Evolutionary conservation across 2,888 invertebrate genomes (phyloP), one percentile per base, ranked within the genome.

Genomic region (Abscondita cerata): DNA sequence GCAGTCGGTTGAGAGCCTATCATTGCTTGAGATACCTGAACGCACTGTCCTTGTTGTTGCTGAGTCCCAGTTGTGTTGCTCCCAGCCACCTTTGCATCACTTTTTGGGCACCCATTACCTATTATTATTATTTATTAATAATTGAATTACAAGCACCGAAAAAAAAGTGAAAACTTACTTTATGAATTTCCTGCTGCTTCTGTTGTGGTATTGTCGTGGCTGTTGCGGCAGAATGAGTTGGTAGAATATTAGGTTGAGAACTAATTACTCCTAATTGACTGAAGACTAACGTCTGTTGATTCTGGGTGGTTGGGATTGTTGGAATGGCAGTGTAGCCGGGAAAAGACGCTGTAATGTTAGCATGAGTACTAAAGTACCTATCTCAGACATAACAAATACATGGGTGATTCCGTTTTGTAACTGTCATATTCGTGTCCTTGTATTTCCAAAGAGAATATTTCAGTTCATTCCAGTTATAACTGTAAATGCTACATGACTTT

Each of bases 291-390:
- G 93, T 92, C 76, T 92, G 92, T 70, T 89, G 86, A 64, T 81
- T 81, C 81, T 92, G 90, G 60, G 90, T 89, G 4, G 90, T 89
- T 51, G 89, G 86, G 69, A 91, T 92, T 34, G 91, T 88, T 16
- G 90, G 91, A 62, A 90, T 90, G 13, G 89, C 90, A 55, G 91
- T 85, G 76, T 93, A 94, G 1, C 93, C 90, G 2, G 90, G 89
- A 81, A 86, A 91, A 68, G 86, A 84, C 1, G 85, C 86, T 83
- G 78, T 54, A 70, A 58, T 48, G 8, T 25, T 52, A 51, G n/a
- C 6, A 2, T 4, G 25, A 4, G 25, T 6, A 25, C 6, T 4
- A 4, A 25, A 25, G 25, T 25, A 4, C 2, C 25, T 25, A 25
- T 25, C n/a, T n/a, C n/a, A n/a, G n/a, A n/a, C n/a, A n/a, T n/a